Base-by-base conservation (phyloP, 2,888 invertebrate species). In the Cataglyphis cursor region DNA sequence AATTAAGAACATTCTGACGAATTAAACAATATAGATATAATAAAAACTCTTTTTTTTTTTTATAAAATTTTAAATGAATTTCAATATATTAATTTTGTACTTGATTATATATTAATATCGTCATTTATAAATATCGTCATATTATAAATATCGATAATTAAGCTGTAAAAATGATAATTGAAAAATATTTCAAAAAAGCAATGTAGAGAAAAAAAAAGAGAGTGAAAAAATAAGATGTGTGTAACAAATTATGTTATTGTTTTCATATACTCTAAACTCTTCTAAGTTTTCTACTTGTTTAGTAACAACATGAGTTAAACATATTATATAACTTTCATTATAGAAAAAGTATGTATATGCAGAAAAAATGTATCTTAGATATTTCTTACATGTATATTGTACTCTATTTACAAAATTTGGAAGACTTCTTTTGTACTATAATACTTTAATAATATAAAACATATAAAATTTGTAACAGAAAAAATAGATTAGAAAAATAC, bases 401-500 rank as follows among this genome's bases (percentile, higher is more conserved):
- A 78, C 9, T 78, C 24, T 24, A 44, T 70, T 70, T 57, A 57
- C 21, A 76, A 70, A 70, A 48, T 78, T 76, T 70, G 78, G 78
- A 78, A 78, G 78, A 78, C 78, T 78, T 78, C 44, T 59, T 78
- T 78, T 78, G 59, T 78, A 78, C 59, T 70, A 24, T 68, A 51
- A 3, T 59, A 57, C 9, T 1, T 65, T 54, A 75, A 18, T 78
- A 1, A 78, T 68, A 68, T 41, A 65, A 24, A 54, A 38, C 54
- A 59, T 78, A 41, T 41, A 41, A 41, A 51, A 59, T 70, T 15
- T 70, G 59, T 21, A 76, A 41, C 12, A 48, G 18, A 38, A 44
- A 35, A 44, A 28, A 31, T 9, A 41, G n/a, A 76, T 31, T 54
- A 68, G 2, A n/a, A 66, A 68, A 68, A 59, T 59, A 44, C 15